phyloP scores from a whole-genome alignment of 2,113 vertebrate genomes.

The Notarius lentiginosus region DNA sequence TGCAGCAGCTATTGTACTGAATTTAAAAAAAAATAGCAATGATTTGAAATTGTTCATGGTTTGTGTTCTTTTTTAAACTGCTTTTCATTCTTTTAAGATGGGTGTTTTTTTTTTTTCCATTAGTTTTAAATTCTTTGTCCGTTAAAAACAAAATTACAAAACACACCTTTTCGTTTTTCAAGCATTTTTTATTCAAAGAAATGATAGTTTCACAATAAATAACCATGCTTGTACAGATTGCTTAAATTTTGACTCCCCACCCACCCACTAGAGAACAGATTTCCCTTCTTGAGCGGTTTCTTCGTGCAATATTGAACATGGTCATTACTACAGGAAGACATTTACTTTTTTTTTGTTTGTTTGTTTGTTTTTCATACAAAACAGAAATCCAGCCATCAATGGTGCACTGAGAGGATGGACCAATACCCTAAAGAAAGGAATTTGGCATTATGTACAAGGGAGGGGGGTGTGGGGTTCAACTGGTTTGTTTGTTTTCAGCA shows the following conservation, averaged over 20 bases:
- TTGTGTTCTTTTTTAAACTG: neutral
- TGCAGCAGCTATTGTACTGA: constrained; percentile 14
- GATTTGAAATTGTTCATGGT: constrained; percentile 18
- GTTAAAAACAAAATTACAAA: constrained; percentile 9
- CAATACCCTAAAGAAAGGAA: constrained; percentile 46
- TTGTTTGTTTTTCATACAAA: constrained; percentile 61
- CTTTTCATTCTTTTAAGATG: constrained; percentile 5
- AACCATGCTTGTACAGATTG: constrained; percentile 75
- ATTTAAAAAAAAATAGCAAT: neutral
- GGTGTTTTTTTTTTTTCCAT: constrained; percentile 24
- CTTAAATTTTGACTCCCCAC: constrained; percentile 26
- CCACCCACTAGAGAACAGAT: constrained; percentile 16
- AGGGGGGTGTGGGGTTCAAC: neutral
- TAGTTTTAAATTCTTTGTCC: neutral
- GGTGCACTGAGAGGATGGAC: constrained; percentile 70
- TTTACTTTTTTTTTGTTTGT: constrained; percentile 49
- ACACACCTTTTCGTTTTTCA: constrained; percentile 29
- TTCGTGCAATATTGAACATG: constrained; percentile 68
- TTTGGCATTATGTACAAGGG: constrained; percentile 63
- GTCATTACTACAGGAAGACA: constrained; percentile 64
- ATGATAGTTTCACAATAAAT: constrained; percentile 81
- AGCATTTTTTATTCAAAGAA: constrained; percentile 74
- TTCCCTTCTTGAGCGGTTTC: constrained; percentile 45
- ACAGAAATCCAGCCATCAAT: constrained; percentile 65
- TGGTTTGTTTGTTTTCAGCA: neutral